Evolutionary conservation across 2,888 invertebrate species (phyloP).

Genomic region (Smittia sp.): DNA sequence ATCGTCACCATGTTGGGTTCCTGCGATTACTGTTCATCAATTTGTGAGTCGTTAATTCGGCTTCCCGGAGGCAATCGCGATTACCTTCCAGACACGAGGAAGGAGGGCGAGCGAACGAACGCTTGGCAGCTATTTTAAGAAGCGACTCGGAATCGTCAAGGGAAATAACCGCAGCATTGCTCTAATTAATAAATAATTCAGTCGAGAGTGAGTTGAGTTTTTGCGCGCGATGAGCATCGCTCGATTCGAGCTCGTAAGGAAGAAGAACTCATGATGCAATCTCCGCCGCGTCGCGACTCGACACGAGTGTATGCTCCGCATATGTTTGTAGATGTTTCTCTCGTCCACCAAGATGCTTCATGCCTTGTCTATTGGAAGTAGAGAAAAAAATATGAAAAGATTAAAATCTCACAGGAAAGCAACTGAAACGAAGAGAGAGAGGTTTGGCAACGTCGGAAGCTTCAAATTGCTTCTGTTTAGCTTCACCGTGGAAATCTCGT

Average conservation of each 20-base stretch:
- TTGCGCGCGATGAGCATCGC: constrained; percentile 11
- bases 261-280: constrained; percentile 38
- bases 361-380: constrained; percentile 39
- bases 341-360: not conserved
- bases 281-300: constrained; percentile 24
- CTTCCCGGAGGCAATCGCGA: not conserved
- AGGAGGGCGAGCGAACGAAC: not conserved
- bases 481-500: not conserved
- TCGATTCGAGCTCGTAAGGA: not conserved
- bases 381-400: constrained; percentile 35
- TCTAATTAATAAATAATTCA: constrained; percentile 25
- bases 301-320: constrained; percentile 29
- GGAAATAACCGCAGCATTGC: constrained; percentile 1
- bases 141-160: not conserved
- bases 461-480: not conserved
- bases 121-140: not conserved
- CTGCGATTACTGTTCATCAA: not conserved
- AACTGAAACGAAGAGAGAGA: not conserved
- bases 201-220: not conserved
- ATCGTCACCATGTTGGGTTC: constrained; percentile 2
- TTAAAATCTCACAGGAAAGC: not conserved
- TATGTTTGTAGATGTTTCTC: constrained; percentile 39
- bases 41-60: not conserved
- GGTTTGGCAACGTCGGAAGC: not conserved
- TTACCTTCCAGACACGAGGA: not conserved